Percentiles rank a stretch among this genome's conserved stretches.
These are phyloP conservation scores for Pelecanoides urinatrix DNA, from an alignment of 2,113 vertebrate species.

Conservation along the genomic window DNA sequence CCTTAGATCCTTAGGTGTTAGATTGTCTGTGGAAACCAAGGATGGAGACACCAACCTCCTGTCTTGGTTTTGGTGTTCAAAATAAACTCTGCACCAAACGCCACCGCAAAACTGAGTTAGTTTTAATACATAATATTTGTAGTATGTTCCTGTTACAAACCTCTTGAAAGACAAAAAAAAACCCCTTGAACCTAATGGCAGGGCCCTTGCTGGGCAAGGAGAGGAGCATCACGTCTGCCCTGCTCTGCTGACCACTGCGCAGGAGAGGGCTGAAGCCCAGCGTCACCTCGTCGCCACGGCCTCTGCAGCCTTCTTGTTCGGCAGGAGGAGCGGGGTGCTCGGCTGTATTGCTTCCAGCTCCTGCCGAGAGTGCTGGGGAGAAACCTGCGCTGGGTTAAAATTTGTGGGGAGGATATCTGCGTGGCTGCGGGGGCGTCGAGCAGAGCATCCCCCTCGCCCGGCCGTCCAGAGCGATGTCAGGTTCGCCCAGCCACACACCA, in stretches of 20 bases:
- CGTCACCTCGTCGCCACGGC: rapidly evolving
- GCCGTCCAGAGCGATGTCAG: background rate
- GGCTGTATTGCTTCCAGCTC: background rate
- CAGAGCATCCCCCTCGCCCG: background rate
- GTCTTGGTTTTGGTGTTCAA: background rate
- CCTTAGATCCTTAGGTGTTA: background rate
- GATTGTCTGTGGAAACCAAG: background rate
- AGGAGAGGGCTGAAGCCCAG: background rate
- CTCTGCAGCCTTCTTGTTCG: background rate
- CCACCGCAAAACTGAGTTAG: background rate
- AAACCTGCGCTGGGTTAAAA: background rate
- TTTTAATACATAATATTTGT: background rate
- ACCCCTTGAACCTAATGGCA: background rate
- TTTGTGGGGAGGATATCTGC: background rate
- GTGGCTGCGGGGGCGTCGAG: rapidly evolving
- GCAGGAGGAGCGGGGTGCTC: background rate
- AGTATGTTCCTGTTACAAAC: background rate
- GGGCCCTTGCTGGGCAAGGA: background rate
- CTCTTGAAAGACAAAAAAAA: background rate
- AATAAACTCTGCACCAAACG: background rate
- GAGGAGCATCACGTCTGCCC: background rate
- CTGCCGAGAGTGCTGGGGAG: background rate
- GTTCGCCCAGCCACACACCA: background rate
- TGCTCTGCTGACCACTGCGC: background rate
- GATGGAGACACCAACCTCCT: background rate